Evolutionary conservation across 2,888 invertebrate genomes (phyloP).

Genomic region (Cistogaster globosa): DNA sequence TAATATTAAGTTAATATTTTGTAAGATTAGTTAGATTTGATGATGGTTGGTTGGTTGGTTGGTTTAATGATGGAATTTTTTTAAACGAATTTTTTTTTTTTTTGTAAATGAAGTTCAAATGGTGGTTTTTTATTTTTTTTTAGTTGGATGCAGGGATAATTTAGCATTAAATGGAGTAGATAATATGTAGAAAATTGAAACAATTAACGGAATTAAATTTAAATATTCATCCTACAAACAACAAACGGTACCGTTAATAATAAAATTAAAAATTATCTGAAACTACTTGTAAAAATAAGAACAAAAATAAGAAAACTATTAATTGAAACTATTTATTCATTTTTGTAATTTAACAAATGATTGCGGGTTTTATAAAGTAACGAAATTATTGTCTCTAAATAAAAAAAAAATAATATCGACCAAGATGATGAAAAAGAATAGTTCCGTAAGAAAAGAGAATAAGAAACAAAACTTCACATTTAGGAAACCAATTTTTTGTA

Average conservation of each 20-base stretch:
- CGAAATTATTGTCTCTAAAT: no score
- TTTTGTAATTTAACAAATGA: no score
- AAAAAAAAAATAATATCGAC: no score
- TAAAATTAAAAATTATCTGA: neutral
- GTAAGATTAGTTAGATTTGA: constrained; percentile 51
- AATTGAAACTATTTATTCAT: no score
- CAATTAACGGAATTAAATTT: constrained; percentile 56
- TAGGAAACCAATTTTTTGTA: no score
- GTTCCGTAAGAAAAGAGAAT: no score
- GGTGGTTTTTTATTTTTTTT: constrained; percentile 37
- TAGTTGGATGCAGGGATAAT: constrained; percentile 62
- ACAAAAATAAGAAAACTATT: neutral
- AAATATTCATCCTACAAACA: constrained; percentile 16
- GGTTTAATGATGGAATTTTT: constrained; percentile 63
- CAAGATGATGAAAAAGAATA: no score
- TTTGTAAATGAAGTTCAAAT: constrained; percentile 57
- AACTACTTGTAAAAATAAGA: neutral
- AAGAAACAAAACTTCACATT: no score
- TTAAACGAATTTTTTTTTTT: constrained; percentile 46
- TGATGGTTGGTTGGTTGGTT: constrained; percentile 44
- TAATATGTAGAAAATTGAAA: constrained; percentile 58
- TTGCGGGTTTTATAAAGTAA: no score
- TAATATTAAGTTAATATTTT: constrained; percentile 4
- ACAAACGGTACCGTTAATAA: neutral
- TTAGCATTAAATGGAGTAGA: constrained; percentile 60